Conservation (phyloP, 1,140 invertebrate species). For the Drosophila albomicans region DNA sequence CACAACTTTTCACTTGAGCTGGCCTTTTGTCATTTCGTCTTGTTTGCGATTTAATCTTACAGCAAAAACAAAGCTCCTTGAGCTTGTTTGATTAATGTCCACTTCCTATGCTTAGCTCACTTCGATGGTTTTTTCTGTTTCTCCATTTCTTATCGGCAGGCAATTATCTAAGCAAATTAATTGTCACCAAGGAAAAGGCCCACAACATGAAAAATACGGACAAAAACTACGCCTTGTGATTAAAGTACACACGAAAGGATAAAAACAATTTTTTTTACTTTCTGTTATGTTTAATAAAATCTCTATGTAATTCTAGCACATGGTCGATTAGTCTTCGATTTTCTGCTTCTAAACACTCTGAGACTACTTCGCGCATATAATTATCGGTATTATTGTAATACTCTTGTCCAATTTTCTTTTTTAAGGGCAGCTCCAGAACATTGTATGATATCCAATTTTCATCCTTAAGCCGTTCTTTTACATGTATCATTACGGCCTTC, state of each 20-base stretch:
- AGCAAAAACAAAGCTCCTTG: constrained; percentile 14
- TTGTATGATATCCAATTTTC: background rate
- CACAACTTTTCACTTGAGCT: constrained; percentile 40
- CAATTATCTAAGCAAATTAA: constrained; percentile 77
- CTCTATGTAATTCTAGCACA: too few relatives aligned
- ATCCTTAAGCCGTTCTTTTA: background rate
- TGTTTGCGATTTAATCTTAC: constrained; percentile 62
- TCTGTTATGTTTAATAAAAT: background rate
- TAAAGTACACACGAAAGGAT: too few relatives aligned
- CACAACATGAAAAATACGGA: background rate
- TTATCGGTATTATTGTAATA: too few relatives aligned
- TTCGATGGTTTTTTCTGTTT: constrained; percentile 33
- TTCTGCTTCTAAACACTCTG: too few relatives aligned
- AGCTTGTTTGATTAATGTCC: constrained; percentile 66
- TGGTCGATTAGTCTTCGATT: too few relatives aligned
- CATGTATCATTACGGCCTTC: background rate
- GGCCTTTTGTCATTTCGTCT: constrained; percentile 60
- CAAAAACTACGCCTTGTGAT: background rate
- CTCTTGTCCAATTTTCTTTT: too few relatives aligned
- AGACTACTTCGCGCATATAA: too few relatives aligned
- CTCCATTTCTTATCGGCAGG: constrained; percentile 60
- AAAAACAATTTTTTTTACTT: too few relatives aligned
- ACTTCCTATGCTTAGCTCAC: background rate
- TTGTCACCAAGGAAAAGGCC: constrained; percentile 44
- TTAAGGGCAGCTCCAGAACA: background rate